Conservation (phyloP, 2,797 vertebrate species). For the Toxotes lorentzi region DNA sequence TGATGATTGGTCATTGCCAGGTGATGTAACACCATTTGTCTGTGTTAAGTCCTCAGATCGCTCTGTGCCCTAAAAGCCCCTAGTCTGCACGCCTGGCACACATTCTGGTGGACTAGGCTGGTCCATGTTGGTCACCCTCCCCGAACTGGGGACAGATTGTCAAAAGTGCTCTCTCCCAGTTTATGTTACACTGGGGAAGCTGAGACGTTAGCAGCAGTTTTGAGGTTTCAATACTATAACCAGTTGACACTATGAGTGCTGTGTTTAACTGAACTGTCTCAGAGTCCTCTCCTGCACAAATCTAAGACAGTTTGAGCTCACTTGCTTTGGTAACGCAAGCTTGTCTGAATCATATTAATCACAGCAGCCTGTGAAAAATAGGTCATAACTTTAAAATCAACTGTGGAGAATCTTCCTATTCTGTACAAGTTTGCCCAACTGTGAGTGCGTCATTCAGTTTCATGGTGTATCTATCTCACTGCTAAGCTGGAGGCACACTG, state of each 20-base stretch:
- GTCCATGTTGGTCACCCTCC: constrained; percentile 72
- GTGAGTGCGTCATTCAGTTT: constrained; percentile 69
- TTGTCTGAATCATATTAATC: constrained; percentile 73
- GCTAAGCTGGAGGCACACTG: constrained; percentile 73
- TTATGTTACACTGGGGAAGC: constrained; percentile 59
- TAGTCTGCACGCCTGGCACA: constrained; percentile 63
- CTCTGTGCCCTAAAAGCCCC: constrained; percentile 73
- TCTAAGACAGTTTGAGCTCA: constrained; percentile 66
- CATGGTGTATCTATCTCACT: constrained; percentile 68
- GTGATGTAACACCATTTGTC: constrained; percentile 78
- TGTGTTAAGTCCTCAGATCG: constrained; percentile 61
- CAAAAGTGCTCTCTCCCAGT: constrained; percentile 71
- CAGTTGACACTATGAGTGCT: constrained; percentile 70
- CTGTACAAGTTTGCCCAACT: constrained; percentile 56
- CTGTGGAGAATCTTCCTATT: constrained; percentile 42
- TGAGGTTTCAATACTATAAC: constrained; percentile 74
- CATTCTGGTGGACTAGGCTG: constrained; percentile 64
- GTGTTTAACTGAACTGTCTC: constrained; percentile 63
- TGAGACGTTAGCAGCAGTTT: constrained; percentile 83
- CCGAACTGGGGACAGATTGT: constrained; percentile 82
- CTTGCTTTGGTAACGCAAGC: constrained; percentile 76
- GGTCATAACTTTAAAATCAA: constrained; percentile 63
- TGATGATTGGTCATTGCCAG: constrained; percentile 69
- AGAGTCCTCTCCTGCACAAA: constrained; percentile 40
- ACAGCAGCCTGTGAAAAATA: constrained; percentile 69